These are phyloP conservation scores for Heteronetta atricapilla DNA, from an alignment of 2,113 vertebrate genomes.

Conservation along the genomic window DNA sequence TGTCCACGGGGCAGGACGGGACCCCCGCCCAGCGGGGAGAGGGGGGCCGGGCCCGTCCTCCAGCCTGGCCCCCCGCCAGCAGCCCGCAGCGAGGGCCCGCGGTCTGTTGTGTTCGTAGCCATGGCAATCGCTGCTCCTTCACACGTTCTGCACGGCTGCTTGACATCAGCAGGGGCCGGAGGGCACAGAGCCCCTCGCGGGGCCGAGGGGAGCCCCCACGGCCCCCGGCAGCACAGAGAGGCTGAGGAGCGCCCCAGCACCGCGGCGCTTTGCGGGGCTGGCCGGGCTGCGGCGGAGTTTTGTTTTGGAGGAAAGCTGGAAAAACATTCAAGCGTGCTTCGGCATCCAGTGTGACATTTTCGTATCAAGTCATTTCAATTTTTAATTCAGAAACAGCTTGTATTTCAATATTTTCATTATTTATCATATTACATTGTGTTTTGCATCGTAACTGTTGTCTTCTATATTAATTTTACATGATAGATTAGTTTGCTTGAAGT, in stretches of 20 bases:
- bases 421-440: constrained; percentile 42
- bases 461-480: constrained; percentile 54
- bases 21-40: not conserved
- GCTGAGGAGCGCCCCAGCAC: not conserved
- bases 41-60: not conserved
- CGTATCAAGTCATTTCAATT: not conserved
- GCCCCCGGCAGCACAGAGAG: not conserved
- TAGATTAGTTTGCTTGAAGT: constrained; percentile 43
- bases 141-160: not conserved
- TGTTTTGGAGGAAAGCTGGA: not conserved
- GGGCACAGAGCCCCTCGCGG: not conserved
- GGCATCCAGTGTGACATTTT: constrained; percentile 10
- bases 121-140: not conserved
- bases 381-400: constrained; percentile 41
- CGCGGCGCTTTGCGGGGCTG: accelerated
- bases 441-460: constrained; percentile 32
- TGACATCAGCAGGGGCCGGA: not conserved
- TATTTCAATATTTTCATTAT: constrained; percentile 55
- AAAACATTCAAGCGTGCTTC: not conserved
- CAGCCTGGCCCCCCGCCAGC: not conserved
- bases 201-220: not conserved
- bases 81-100: not conserved
- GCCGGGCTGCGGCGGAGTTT: not conserved
- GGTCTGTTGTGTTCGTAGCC: not conserved
- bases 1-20: not conserved